These are phyloP conservation scores for Rhabdornis inornatus DNA, from an alignment of 2,113 vertebrate species.

Conservation along the genomic window DNA sequence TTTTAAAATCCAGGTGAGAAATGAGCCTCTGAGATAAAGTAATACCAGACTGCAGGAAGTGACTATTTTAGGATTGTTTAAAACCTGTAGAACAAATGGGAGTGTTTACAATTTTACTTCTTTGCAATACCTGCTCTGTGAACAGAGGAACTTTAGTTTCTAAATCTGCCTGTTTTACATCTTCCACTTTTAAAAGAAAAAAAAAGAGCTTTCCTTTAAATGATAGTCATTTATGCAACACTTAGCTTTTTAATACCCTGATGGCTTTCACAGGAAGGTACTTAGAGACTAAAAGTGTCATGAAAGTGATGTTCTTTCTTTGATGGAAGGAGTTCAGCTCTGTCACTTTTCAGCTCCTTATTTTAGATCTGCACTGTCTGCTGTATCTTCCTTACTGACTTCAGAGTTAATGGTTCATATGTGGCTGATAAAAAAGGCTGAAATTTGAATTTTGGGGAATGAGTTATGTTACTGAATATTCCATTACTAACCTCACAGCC, in stretches of 20 bases:
- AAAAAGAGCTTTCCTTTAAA: constrained; percentile 44
- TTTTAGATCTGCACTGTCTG: constrained; percentile 59
- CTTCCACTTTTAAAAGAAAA: constrained; percentile 38
- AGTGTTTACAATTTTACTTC: constrained; percentile 27
- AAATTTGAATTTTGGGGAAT: constrained; percentile 39
- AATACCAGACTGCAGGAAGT: not conserved
- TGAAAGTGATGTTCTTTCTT: constrained; percentile 62
- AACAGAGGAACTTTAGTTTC: constrained; percentile 49
- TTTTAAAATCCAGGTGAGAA: constrained; percentile 21
- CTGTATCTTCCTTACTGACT: constrained; percentile 50
- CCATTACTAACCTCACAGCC: not conserved
- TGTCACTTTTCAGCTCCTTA: constrained; percentile 59
- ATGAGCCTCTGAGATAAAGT: not conserved
- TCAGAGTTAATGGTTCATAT: constrained; percentile 53
- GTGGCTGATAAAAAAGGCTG: constrained; percentile 41
- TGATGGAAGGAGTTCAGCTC: constrained; percentile 56
- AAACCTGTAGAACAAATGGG: constrained; percentile 21
- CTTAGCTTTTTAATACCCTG: constrained; percentile 66
- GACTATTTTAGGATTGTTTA: constrained; percentile 6
- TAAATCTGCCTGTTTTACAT: constrained; percentile 39
- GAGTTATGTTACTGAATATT: constrained; percentile 28
- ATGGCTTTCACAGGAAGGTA: constrained; percentile 55
- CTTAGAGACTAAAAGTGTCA: constrained; percentile 63
- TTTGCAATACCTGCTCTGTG: constrained; percentile 16
- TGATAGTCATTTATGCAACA: constrained; percentile 62